phyloP scores from a whole-genome alignment of 2,888 invertebrate species.

The Epirrhoe tristata region DNA sequence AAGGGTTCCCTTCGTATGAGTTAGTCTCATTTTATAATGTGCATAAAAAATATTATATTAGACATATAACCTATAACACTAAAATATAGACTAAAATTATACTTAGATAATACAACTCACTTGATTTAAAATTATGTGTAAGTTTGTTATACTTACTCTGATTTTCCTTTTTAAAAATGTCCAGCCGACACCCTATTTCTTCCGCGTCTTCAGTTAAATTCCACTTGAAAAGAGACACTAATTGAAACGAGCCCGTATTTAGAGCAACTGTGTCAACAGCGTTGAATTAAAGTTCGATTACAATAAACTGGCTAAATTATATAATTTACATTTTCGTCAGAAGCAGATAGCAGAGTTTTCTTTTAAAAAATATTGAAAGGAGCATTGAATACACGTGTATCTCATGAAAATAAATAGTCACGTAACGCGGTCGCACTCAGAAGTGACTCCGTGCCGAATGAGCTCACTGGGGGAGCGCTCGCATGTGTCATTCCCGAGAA shows the following conservation, averaged over 20 bases:
- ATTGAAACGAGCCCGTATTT: background rate
- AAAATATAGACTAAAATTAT: too few relatives aligned
- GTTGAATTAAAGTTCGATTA: background rate
- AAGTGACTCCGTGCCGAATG: background rate
- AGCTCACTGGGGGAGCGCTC: background rate
- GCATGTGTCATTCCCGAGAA: conserved; percentile 2
- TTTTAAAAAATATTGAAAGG: too few relatives aligned
- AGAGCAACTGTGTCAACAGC: background rate
- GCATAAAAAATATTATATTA: too few relatives aligned
- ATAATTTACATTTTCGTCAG: too few relatives aligned
- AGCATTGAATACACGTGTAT: background rate
- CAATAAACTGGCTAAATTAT: background rate
- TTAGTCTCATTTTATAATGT: too few relatives aligned
- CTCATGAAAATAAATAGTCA: background rate
- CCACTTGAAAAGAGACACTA: background rate
- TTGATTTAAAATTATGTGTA: too few relatives aligned
- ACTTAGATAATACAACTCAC: too few relatives aligned
- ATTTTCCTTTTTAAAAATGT: too few relatives aligned
- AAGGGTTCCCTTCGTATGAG: too few relatives aligned
- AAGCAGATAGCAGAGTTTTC: too few relatives aligned
- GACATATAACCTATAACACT: too few relatives aligned
- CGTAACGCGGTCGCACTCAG: background rate
- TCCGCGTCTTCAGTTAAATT: background rate
- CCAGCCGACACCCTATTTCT: background rate
- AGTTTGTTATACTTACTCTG: too few relatives aligned